These are phyloP conservation scores for Hirtodrosophila alboralis DNA, from an alignment of 2,888 invertebrate species.

Conservation along the genomic window DNA sequence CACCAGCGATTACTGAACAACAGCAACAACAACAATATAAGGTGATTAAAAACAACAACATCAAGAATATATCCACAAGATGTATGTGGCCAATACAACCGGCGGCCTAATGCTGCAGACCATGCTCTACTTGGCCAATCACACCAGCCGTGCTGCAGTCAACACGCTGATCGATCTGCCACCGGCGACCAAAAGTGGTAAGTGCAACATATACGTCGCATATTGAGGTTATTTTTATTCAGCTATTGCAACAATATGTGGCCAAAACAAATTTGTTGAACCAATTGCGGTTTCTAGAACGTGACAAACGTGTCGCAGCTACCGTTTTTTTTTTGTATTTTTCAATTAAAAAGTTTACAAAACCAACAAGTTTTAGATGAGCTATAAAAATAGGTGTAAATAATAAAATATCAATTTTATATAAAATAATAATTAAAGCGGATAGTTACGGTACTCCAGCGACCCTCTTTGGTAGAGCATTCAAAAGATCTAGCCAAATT, in stretches of 20 bases:
- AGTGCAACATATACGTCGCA: too few relatives aligned
- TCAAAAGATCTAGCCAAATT: too few relatives aligned
- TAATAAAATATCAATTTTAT: too few relatives aligned
- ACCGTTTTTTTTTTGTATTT: too few relatives aligned
- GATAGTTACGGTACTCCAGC: not conserved
- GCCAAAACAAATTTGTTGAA: not conserved
- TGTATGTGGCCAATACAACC: conserved; percentile 83
- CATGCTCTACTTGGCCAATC: conserved; percentile 84
- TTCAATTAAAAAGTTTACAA: too few relatives aligned
- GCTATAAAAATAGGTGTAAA: too few relatives aligned
- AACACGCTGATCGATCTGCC: conserved; percentile 82
- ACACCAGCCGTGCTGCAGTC: conserved; percentile 81
- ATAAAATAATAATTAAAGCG: too few relatives aligned
- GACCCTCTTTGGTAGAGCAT: not conserved
- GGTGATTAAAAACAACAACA: not conserved
- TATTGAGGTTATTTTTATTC: not conserved
- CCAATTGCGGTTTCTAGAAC: conserved; percentile 1
- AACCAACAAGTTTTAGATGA: too few relatives aligned
- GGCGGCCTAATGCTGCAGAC: conserved; percentile 84
- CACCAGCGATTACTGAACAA: conserved; percentile 5
- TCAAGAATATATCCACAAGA: conserved; percentile 39
- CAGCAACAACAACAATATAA: conserved; percentile 6
- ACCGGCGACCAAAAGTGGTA: conserved; percentile 82
- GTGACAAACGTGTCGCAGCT: too few relatives aligned
- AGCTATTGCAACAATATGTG: not conserved